phyloP scores from a whole-genome alignment of 2,888 invertebrate species.

The Pecten maximus region DNA sequence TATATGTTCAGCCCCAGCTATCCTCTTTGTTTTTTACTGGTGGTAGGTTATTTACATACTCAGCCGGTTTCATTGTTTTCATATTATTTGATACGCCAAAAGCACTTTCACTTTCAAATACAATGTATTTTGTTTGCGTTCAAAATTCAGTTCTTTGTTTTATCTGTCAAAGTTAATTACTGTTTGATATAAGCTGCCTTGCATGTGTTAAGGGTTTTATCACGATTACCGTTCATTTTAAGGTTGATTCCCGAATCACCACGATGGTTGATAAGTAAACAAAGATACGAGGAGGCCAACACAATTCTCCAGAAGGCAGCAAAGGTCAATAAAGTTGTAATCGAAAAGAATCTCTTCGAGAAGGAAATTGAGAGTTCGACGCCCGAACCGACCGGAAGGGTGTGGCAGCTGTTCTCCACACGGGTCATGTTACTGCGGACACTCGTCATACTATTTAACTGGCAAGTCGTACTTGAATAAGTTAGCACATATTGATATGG shows the following conservation, averaged over 20 bases:
- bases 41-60: slow-evolving; percentile 41
- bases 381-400: slow-evolving; percentile 78
- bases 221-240: too few species aligned
- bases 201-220: too few species aligned
- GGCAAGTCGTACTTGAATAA: slow-evolving; percentile 82
- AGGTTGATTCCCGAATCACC: slow-evolving; percentile 94
- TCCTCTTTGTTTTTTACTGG: slow-evolving; percentile 23
- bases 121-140: too few species aligned
- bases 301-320: slow-evolving; percentile 89
- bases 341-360: background rate
- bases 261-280: slow-evolving; percentile 92
- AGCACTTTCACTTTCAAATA: too few species aligned
- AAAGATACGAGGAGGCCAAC: slow-evolving; percentile 92
- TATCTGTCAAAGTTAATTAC: too few species aligned
- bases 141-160: too few species aligned
- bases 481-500: too few species aligned
- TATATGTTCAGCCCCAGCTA: slow-evolving; percentile 37
- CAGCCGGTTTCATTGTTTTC: too few species aligned
- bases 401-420: slow-evolving; percentile 53
- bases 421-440: slow-evolving; percentile 50
- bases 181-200: too few species aligned
- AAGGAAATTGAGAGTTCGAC: background rate
- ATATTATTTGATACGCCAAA: too few species aligned
- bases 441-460: slow-evolving; percentile 85
- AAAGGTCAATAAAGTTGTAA: slow-evolving; percentile 84